phyloP scores from a whole-genome alignment of 1,140 invertebrate genomes.

The Drosophila rhopaloa region DNA sequence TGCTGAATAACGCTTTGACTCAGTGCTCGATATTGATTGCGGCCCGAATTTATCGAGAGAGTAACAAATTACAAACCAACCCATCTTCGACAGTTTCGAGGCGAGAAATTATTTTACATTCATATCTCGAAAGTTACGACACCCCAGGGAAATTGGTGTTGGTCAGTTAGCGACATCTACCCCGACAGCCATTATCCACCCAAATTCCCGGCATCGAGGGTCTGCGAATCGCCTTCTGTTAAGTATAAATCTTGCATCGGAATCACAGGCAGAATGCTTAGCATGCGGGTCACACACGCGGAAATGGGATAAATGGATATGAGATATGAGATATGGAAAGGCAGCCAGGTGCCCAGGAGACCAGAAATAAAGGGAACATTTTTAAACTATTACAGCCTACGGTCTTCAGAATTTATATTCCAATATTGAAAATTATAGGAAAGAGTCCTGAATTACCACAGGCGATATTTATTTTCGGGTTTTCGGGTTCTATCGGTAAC shows the following conservation, averaged over 20 bases:
- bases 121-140: constrained; percentile 80
- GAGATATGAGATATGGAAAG: constrained; percentile 58
- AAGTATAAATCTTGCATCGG: constrained; percentile 68
- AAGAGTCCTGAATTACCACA: no score
- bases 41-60: constrained; percentile 19
- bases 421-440: no score
- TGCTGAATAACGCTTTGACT: no score
- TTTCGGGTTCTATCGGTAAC: no score
- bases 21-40: constrained; percentile 39
- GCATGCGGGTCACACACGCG: constrained; percentile 55
- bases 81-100: constrained; percentile 63
- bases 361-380: constrained; percentile 12
- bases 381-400: neutral
- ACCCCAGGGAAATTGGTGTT: constrained; percentile 68
- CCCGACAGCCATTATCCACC: neutral
- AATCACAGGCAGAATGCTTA: constrained; percentile 65
- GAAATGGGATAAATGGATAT: constrained; percentile 34
- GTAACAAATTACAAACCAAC: constrained; percentile 69
- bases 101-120: constrained; percentile 71
- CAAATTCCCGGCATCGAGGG: neutral
- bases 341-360: neutral
- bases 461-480: no score
- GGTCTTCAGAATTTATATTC: no score
- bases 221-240: constrained; percentile 35
- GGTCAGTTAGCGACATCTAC: constrained; percentile 56